phyloP scores from a whole-genome alignment of 2,797 vertebrate genomes.

The Neopelma chrysocephalum region DNA sequence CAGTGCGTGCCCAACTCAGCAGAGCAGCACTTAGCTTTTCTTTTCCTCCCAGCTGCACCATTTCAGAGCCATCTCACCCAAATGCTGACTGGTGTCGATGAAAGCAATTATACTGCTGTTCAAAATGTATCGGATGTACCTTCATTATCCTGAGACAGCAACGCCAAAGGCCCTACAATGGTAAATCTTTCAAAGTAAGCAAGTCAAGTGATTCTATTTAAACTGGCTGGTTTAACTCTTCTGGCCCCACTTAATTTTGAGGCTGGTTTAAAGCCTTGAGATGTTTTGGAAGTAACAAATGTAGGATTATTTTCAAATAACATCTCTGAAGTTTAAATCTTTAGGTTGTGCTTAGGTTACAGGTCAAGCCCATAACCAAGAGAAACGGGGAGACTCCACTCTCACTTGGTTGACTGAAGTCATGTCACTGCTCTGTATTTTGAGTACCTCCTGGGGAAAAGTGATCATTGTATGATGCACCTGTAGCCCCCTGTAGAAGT shows the following conservation, averaged over 20 bases:
- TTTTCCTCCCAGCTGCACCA: background rate
- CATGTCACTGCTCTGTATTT: background rate
- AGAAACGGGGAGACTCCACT: background rate
- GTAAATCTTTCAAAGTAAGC: background rate
- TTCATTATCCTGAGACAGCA: background rate
- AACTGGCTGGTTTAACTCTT: background rate
- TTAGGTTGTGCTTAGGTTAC: background rate
- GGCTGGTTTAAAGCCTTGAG: background rate
- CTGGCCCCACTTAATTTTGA: background rate
- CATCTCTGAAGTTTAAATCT: background rate
- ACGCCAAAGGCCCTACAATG: background rate
- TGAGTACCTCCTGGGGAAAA: background rate
- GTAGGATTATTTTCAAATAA: background rate
- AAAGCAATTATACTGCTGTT: background rate
- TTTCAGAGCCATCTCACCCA: slow-evolving; percentile 14
- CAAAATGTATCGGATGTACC: background rate
- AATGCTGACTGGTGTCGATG: background rate
- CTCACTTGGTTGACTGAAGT: background rate
- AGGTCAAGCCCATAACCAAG: background rate
- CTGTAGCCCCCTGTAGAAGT: background rate
- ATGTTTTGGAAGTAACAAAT: background rate
- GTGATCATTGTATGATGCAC: background rate
- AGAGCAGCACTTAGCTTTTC: background rate
- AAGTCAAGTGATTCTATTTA: background rate
- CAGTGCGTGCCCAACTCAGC: fast-evolving